A percentile compares a stretch with the other conserved stretches of the same genome.
Evolutionary conservation across 2,797 vertebrate species (phyloP).

Genomic region (Paguma larvata): DNA sequence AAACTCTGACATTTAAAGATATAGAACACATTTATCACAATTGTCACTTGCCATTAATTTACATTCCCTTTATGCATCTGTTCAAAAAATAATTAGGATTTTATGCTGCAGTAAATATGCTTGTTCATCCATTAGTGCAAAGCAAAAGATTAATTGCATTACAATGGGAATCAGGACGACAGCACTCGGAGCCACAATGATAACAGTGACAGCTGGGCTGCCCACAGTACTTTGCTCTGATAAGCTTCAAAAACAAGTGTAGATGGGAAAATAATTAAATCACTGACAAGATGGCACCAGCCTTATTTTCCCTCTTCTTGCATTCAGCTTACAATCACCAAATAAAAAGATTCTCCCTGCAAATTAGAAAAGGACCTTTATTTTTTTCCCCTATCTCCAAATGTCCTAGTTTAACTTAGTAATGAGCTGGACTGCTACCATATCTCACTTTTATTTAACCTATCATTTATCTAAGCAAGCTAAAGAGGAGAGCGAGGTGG

Average conservation of each 20-base stretch:
- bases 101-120: slow-evolving; percentile 90
- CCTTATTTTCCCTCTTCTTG: slow-evolving; percentile 50
- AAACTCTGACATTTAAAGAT: slow-evolving; percentile 86
- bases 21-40: slow-evolving; percentile 87
- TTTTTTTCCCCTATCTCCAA: not conserved
- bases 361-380: slow-evolving; percentile 6
- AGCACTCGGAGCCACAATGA: slow-evolving; percentile 69
- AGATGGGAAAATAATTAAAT: slow-evolving; percentile 88
- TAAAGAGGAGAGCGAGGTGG: not conserved
- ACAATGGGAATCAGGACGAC: slow-evolving; percentile 87
- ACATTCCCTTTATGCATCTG: slow-evolving; percentile 87
- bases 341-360: not conserved
- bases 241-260: slow-evolving; percentile 85
- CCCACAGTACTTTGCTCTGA: slow-evolving; percentile 85
- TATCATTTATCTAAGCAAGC: not conserved
- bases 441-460: not conserved
- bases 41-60: slow-evolving; percentile 90
- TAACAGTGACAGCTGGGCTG: slow-evolving; percentile 86
- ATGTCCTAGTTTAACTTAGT: not conserved
- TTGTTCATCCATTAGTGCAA: slow-evolving; percentile 90
- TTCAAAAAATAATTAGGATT: slow-evolving; percentile 91
- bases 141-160: slow-evolving; percentile 91
- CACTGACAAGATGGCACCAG: slow-evolving; percentile 74
- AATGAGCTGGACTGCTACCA: not conserved
- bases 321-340: not conserved